Evolutionary conservation across 2,113 vertebrate genomes (phyloP).

Genomic region (Gracilinanus agilis): DNA sequence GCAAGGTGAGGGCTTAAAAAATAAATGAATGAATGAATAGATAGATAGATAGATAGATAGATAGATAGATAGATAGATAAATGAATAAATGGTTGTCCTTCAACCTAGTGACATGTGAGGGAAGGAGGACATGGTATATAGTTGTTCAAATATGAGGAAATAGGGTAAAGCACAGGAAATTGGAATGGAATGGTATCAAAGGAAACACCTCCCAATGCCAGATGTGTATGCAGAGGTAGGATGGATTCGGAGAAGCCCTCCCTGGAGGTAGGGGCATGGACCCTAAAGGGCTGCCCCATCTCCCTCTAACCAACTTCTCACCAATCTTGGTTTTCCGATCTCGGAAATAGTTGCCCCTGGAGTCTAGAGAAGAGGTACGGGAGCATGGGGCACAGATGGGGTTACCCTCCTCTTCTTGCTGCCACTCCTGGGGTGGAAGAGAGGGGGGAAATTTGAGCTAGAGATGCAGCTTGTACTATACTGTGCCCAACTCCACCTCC

Average conservation of each 20-base stretch:
- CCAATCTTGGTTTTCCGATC: conserved; percentile 86
- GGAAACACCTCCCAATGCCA: neutral
- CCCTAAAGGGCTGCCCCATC: neutral
- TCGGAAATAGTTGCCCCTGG: conserved; percentile 84
- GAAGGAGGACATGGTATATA: neutral
- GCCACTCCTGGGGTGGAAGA: neutral
- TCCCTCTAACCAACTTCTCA: conserved; percentile 57
- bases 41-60: too few relatives aligned
- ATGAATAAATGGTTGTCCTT: too few relatives aligned
- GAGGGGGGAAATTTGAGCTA: rapidly evolving
- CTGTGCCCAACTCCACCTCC: neutral
- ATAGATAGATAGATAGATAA: too few relatives aligned
- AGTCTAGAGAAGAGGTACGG: conserved; percentile 44
- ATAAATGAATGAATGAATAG: too few relatives aligned
- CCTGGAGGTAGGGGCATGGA: neutral
- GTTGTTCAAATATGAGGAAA: neutral
- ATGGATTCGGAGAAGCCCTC: neutral
- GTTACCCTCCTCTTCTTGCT: conserved; percentile 68
- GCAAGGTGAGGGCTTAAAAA: too few relatives aligned
- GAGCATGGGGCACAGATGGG: conserved; percentile 67
- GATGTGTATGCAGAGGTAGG: neutral
- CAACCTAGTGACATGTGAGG: neutral
- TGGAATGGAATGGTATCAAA: neutral
- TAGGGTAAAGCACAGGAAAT: too few relatives aligned
- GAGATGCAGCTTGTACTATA: neutral